These are phyloP conservation scores for Paraplagusia blochii DNA, from an alignment of 2,113 vertebrate species.

Conservation along the genomic window DNA sequence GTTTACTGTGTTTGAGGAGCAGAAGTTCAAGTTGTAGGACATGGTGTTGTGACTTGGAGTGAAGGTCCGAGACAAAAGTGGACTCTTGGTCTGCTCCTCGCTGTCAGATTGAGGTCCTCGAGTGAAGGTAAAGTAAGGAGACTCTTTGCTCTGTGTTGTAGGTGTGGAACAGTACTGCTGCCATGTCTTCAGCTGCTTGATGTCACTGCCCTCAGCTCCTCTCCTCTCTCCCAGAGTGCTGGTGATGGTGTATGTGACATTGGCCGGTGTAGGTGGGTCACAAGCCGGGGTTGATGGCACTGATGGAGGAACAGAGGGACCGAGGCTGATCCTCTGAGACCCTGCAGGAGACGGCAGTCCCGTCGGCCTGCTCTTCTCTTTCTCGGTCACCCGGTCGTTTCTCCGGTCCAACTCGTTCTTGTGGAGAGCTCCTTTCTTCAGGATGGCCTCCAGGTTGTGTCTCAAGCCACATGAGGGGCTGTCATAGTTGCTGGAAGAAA, in stretches of 20 bases:
- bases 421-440: constrained; percentile 72
- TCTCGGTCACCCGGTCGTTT: neutral
- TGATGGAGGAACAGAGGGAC: constrained; percentile 14
- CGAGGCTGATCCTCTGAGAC: constrained; percentile 14
- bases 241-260: constrained; percentile 44
- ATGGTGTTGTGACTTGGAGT: constrained; percentile 42
- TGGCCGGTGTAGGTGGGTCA: constrained; percentile 19
- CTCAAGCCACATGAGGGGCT: constrained; percentile 74
- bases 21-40: constrained; percentile 71
- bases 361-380: neutral
- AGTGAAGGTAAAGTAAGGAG: constrained; percentile 50
- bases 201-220: constrained; percentile 34
- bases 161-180: constrained; percentile 57
- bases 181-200: constrained; percentile 1
- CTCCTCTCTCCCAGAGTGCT: constrained; percentile 48
- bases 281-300: neutral
- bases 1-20: constrained; percentile 45
- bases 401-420: neutral
- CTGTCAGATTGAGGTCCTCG: constrained; percentile 15
- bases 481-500: constrained; percentile 79
- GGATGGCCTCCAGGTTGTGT: constrained; percentile 78
- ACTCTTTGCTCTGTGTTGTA: constrained; percentile 29
- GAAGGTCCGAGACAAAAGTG: constrained; percentile 31
- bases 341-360: constrained; percentile 18
- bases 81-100: constrained; percentile 16